Base-by-base conservation (phyloP, 2,797 vertebrate genomes). In the Sebastes diaconus region DNA sequence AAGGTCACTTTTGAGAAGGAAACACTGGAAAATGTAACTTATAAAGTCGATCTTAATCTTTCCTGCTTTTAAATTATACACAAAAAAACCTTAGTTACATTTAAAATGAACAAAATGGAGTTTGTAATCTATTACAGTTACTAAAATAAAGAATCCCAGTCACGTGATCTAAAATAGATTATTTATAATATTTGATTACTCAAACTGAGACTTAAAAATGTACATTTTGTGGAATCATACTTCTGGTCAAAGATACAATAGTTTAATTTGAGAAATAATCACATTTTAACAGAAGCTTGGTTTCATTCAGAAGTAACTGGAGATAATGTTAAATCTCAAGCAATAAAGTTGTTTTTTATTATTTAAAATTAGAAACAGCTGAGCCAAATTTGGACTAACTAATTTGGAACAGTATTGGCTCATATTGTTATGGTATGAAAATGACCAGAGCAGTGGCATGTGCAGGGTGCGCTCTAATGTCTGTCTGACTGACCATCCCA, bases 401-500 rank as follows among this genome's bases (percentile, higher is more conserved):
- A 12, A 14, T 22, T 55, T 58, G 16, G 32, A 36, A 25, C n/a
- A 34, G n/a, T 12, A 18, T 25, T 2, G 8, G 3, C 63, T 66
- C 14, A 36, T 36, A 46, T 57, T 29, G 63, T 13, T 27, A 2
- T 42, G 18, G 16, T 20, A 11, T 70, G 46, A 58, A 64, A 67
- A 68, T 14, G 61, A 25, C 54, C 14, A 22, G 4, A 50, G 57
- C 60, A 22, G 39, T 22, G 64, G 78, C 16, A 52, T 60, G 65
- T 73, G 34, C n/a, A 39, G 25, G 64, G 36, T 39, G 55, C 8
- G 20, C 39, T 25, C 39, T 14, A 9, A 72, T 27, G 63, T 80
- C 50, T 13, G 58, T 80, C 50, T 13, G 58, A 20, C 42, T 46
- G 71, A 76, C 72, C 73, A 3, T 59, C 82, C 46, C 54, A 30